Percentiles rank a stretch among this genome's conserved stretches.
Evolutionary conservation across 2,113 vertebrate species (phyloP).

Genomic region (Fulica atra): DNA sequence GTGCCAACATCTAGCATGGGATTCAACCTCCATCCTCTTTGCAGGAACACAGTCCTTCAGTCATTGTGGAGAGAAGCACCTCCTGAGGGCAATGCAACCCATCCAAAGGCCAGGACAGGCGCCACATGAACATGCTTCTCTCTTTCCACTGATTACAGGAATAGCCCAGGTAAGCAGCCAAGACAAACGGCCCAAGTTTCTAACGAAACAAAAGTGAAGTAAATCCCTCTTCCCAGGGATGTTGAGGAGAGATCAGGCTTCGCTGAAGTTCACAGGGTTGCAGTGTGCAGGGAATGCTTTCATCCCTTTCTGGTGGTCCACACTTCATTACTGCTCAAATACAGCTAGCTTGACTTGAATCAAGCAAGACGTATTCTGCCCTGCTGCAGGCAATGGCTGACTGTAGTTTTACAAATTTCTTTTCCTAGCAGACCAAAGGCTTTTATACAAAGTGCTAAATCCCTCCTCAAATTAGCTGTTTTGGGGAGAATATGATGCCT

Average conservation of each 20-base stretch:
- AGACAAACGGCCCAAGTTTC: background rate
- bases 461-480: conserved; percentile 5
- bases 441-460: conserved; percentile 25
- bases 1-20: background rate
- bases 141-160: background rate
- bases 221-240: background rate
- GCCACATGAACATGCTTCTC: background rate
- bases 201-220: background rate
- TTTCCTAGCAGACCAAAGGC: background rate
- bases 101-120: background rate
- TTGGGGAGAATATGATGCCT: background rate
- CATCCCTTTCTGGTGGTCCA: background rate
- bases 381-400: background rate
- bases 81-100: background rate
- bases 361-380: background rate
- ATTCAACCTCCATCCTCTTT: background rate
- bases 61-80: background rate
- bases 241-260: background rate
- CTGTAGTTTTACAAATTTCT: background rate
- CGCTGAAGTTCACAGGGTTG: background rate
- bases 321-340: background rate
- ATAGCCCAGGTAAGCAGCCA: background rate
- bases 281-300: background rate
- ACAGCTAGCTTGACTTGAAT: background rate
- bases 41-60: background rate